These are phyloP conservation scores for Eublepharis macularius DNA, from an alignment of 2,113 vertebrate species.

Conservation along the genomic window DNA sequence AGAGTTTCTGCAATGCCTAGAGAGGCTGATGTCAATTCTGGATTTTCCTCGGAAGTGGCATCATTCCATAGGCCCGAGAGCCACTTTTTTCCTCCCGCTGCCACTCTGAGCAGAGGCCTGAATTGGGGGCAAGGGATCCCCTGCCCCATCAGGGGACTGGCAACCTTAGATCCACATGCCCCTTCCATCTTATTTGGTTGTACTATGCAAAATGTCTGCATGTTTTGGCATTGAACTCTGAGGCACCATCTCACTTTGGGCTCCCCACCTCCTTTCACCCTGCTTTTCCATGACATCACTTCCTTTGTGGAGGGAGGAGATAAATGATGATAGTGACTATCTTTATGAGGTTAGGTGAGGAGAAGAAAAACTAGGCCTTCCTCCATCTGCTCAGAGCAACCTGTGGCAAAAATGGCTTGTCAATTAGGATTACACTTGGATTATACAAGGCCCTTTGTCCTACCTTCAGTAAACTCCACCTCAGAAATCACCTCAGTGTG, in stretches of 20 bases:
- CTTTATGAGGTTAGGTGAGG: not conserved
- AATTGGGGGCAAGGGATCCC: too few species aligned
- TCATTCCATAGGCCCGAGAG: too few species aligned
- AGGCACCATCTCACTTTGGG: not conserved
- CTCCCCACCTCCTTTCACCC: not conserved
- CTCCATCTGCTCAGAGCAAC: not conserved
- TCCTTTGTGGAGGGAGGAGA: not conserved
- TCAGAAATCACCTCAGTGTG: not conserved
- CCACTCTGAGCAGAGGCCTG: too few species aligned
- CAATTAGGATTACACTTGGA: not conserved
- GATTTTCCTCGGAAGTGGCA: too few species aligned
- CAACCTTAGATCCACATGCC: not conserved
- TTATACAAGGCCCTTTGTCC: not conserved
- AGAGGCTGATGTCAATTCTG: too few species aligned
- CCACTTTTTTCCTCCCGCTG: too few species aligned
- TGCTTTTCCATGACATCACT: not conserved
- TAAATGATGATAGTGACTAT: too few species aligned
- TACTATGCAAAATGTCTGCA: not conserved
- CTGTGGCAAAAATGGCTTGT: not conserved
- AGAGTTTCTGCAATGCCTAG: too few species aligned
- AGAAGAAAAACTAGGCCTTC: not conserved
- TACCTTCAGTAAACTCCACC: not conserved
- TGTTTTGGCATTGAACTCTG: not conserved
- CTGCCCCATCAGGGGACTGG: too few species aligned
- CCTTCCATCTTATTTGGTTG: not conserved